Conservation (phyloP, 2,888 invertebrate genomes). For the Steinernema hermaphroditum region DNA sequence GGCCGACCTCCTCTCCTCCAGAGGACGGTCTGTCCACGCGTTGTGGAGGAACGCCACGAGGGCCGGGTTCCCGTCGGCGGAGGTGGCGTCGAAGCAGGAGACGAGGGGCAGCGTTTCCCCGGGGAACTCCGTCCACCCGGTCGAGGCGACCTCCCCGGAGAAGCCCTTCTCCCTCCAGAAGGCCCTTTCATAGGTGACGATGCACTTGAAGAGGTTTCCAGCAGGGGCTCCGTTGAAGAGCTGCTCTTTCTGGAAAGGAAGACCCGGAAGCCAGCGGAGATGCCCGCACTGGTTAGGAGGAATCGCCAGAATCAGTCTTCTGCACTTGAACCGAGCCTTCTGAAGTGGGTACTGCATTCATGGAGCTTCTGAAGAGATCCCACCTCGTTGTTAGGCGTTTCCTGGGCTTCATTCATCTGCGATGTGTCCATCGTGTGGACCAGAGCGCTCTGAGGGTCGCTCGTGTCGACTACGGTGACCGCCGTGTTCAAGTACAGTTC, state of each 20-base stretch:
- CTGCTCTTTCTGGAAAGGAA: conserved; percentile 39
- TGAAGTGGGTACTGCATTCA: not conserved
- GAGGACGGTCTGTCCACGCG: conserved; percentile 46
- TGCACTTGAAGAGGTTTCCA: conserved; percentile 66
- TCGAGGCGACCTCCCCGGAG: conserved; percentile 67
- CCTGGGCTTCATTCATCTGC: not conserved
- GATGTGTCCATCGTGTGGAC: not conserved
- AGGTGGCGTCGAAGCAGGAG: conserved; percentile 67
- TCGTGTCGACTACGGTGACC: not conserved
- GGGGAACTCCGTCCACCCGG: conserved; percentile 40
- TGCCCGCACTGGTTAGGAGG: conserved; percentile 47
- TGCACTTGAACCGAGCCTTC: conserved; percentile 27
- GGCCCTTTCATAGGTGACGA: conserved; percentile 67
- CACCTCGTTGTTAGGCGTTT: not conserved
- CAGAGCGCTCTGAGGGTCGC: not conserved
- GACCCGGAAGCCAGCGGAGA: conserved; percentile 40
- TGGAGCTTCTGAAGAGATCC: too few relatives aligned
- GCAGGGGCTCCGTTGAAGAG: conserved; percentile 18
- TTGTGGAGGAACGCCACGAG: conserved; percentile 67
- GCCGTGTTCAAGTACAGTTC: conserved; percentile 24
- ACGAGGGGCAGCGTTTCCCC: conserved; percentile 45
- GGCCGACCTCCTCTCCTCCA: conserved; percentile 65
- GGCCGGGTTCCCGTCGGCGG: conserved; percentile 67
- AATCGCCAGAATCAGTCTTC: conserved; percentile 47
- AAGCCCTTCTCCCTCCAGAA: conserved; percentile 69